A percentile compares a stretch with the other conserved stretches of the same genome.
These are phyloP conservation scores for Plebejus melissa DNA, from an alignment of 2,888 invertebrate genomes.

Conservation along the genomic window DNA sequence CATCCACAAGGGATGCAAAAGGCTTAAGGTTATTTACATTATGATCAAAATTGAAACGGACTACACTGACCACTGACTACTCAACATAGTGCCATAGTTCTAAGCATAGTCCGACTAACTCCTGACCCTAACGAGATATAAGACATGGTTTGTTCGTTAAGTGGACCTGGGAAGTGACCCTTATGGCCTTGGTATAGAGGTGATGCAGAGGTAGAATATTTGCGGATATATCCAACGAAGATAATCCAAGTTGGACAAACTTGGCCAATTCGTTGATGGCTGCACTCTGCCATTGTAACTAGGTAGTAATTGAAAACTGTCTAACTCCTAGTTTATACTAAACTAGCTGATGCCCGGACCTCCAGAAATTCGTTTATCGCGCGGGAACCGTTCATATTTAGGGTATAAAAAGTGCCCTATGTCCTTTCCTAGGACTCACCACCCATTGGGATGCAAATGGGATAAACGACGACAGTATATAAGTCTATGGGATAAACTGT, in stretches of 20 bases:
- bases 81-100: not conserved
- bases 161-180: not conserved
- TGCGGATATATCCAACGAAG: conserved; percentile 35
- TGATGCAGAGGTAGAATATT: no score
- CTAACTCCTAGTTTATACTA: conserved; percentile 42
- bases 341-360: no score
- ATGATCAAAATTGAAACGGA: not conserved
- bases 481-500: no score
- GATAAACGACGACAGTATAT: no score
- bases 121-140: conserved; percentile 13
- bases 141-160: not conserved
- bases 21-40: no score
- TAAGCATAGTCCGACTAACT: conserved; percentile 27
- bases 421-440: no score
- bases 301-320: conserved; percentile 60
- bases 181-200: no score
- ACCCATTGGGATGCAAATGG: no score
- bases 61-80: not conserved
- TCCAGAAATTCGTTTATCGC: no score
- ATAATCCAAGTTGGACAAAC: conserved; percentile 47
- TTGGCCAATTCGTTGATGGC: conserved; percentile 42
- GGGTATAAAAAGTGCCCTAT: no score
- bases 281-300: conserved; percentile 43
- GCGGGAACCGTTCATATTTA: no score
- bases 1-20: no score